These are phyloP conservation scores for Axinella damicornis DNA, from an alignment of 37 sponge, comb jelly and placozoan genomes.

Conservation along the genomic window DNA sequence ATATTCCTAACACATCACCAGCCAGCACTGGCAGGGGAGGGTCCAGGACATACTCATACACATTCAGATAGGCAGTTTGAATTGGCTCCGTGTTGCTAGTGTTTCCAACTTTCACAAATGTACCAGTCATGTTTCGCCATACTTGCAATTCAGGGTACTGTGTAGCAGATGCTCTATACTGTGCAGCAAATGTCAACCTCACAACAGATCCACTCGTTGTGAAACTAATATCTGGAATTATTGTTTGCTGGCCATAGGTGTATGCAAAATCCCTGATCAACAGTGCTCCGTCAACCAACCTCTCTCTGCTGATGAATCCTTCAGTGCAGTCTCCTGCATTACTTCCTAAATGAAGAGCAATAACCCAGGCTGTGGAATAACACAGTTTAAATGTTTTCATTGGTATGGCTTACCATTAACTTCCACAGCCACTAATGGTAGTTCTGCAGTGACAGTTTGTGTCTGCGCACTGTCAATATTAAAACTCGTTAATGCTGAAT, in stretches of 20 bases:
- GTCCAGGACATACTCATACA: neutral
- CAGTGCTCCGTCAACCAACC: too few relatives aligned
- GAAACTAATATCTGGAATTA: neutral
- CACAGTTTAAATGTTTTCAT: too few relatives aligned
- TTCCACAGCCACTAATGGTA: neutral
- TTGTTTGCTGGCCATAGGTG: too few relatives aligned
- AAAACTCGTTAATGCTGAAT: too few relatives aligned
- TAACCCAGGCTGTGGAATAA: too few relatives aligned
- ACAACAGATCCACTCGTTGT: neutral
- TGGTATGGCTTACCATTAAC: neutral
- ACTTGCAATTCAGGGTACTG: conserved; percentile 2
- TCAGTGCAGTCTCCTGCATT: too few relatives aligned
- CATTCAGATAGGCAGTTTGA: neutral
- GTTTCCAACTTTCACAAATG: neutral
- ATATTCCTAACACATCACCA: conserved; percentile 2
- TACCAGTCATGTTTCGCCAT: neutral
- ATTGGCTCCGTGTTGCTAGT: neutral
- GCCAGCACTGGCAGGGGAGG: neutral
- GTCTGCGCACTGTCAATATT: too few relatives aligned
- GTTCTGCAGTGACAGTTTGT: neutral
- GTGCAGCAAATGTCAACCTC: neutral
- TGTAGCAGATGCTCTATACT: neutral
- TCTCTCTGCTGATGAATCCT: too few relatives aligned
- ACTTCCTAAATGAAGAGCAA: too few relatives aligned
- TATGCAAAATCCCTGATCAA: too few relatives aligned